Percentiles rank a stretch among this genome's conserved stretches.
Evolutionary conservation across 2,113 vertebrate species (phyloP).

Genomic region (Daphoenositta chrysoptera): DNA sequence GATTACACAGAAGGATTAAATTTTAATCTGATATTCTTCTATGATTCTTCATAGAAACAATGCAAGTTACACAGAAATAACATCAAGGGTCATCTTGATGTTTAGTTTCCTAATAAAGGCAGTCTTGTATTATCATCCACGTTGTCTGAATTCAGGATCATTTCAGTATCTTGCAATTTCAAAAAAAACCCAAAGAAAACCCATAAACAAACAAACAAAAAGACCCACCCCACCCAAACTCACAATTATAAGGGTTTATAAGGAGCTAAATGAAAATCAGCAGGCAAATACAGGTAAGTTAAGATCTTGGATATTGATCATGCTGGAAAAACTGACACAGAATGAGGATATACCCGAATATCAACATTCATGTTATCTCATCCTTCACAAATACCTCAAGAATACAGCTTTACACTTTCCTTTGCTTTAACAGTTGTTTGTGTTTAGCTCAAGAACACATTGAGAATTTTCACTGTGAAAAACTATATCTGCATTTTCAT

Average conservation of each 20-base stretch:
- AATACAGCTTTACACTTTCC: neutral
- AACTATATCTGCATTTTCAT: neutral
- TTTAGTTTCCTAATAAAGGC: neutral
- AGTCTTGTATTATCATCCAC: neutral
- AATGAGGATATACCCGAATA: neutral
- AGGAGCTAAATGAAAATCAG: neutral
- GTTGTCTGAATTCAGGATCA: neutral
- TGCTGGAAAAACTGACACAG: neutral
- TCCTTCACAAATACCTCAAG: neutral
- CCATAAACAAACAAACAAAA: neutral
- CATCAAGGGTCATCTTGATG: neutral
- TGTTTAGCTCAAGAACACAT: neutral
- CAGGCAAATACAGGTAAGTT: neutral
- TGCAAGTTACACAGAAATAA: neutral
- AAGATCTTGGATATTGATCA: neutral
- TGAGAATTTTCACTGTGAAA: neutral
- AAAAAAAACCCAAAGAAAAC: neutral
- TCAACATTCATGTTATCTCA: neutral
- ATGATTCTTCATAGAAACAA: neutral
- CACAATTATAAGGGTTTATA: neutral
- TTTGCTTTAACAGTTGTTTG: neutral
- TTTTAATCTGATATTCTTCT: constrained; percentile 1
- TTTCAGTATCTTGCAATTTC: neutral
- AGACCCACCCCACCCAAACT: neutral
- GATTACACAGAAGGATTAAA: neutral